Evolutionary conservation across 2,888 invertebrate species (phyloP).

Genomic region (Oscheius sp.): DNA sequence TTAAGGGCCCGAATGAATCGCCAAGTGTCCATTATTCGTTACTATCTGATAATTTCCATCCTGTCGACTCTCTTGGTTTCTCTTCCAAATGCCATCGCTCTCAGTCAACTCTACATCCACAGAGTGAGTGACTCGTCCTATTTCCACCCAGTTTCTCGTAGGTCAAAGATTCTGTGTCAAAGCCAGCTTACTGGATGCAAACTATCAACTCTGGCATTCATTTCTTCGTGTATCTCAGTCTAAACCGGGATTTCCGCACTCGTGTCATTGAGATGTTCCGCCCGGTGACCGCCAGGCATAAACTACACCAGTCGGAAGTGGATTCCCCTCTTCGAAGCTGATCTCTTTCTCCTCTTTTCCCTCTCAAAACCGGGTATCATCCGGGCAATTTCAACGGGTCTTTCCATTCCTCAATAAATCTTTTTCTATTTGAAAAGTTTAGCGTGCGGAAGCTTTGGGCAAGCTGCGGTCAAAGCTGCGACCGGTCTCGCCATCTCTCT

Average conservation of each 20-base stretch:
- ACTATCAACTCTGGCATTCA: slow-evolving; percentile 60
- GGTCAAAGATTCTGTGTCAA: slow-evolving; percentile 59
- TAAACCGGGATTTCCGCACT: slow-evolving; percentile 56
- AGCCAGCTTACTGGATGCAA: slow-evolving; percentile 62
- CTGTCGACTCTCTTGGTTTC: slow-evolving; percentile 61
- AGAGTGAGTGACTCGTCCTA: slow-evolving; percentile 35
- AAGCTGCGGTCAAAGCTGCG: slow-evolving; percentile 12
- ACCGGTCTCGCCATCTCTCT: slow-evolving; percentile 18
- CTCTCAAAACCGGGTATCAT: neutral
- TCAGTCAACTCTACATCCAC: slow-evolving; percentile 54
- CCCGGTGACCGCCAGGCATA: neutral
- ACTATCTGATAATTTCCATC: slow-evolving; percentile 59
- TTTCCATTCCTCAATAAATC: slow-evolving; percentile 22
- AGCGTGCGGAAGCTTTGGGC: slow-evolving; percentile 10
- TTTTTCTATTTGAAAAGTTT: slow-evolving; percentile 5
- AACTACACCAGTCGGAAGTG: slow-evolving; percentile 13
- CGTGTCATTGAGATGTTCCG: slow-evolving; percentile 38
- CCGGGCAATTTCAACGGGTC: slow-evolving; percentile 11
- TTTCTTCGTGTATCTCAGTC: slow-evolving; percentile 59
- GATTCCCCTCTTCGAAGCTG: slow-evolving; percentile 16
- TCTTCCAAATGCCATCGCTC: slow-evolving; percentile 56
- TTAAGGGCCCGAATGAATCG: slow-evolving; percentile 55
- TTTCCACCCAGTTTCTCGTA: slow-evolving; percentile 33
- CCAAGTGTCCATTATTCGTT: slow-evolving; percentile 57
- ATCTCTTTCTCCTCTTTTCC: neutral